Conservation (phyloP, 2,888 invertebrate genomes). For the Chironomus tentans region DNA sequence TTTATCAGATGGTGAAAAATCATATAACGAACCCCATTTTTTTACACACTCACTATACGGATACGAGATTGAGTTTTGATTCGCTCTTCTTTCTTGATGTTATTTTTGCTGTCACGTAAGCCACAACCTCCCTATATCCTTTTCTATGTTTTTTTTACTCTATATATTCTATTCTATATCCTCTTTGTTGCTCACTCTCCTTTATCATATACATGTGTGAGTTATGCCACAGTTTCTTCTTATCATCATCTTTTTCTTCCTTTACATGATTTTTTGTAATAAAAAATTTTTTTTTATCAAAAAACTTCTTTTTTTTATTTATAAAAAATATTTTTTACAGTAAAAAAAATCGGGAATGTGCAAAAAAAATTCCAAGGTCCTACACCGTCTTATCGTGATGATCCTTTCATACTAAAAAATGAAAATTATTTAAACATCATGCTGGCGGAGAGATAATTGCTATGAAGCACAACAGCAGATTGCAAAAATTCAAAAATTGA, state of each 20-base stretch:
- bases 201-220: not conserved
- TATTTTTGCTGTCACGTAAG: constrained; percentile 25
- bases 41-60: not conserved
- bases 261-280: not conserved
- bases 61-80: constrained; percentile 18
- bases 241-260: not conserved
- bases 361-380: not conserved
- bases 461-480: not conserved
- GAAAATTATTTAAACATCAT: constrained; percentile 15
- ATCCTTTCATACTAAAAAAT: constrained; percentile 11
- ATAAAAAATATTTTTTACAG: not conserved
- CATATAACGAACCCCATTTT: constrained; percentile 22
- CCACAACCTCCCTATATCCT: constrained; percentile 21
- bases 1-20: not conserved
- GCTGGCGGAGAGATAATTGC: constrained; percentile 4
- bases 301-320: too few species aligned
- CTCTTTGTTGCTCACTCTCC: not conserved
- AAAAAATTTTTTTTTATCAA: not conserved
- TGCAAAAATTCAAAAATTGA: constrained; percentile 9
- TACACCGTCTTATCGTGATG: not conserved
- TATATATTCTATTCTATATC: not conserved
- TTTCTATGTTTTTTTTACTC: not conserved
- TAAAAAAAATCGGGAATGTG: not conserved
- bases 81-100: constrained; percentile 24
- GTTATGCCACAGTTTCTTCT: too few species aligned